phyloP scores from a whole-genome alignment of 1,140 invertebrate species.

The Bactericera cockerelli region DNA sequence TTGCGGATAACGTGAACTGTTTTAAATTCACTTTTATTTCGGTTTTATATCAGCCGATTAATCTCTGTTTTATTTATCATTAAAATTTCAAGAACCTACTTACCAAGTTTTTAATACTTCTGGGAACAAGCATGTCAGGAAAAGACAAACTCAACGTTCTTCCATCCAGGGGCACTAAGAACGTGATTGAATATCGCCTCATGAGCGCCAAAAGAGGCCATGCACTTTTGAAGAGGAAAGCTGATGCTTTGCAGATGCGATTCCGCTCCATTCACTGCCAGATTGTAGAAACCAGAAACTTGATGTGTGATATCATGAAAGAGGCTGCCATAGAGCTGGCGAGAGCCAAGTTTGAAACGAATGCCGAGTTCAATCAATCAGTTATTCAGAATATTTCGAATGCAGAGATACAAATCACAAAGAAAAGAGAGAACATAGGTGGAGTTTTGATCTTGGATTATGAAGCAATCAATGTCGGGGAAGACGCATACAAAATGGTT shows the following conservation, averaged over 20 bases:
- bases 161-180: slow-evolving; percentile 6
- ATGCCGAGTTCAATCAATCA: slow-evolving; percentile 48
- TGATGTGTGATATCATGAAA: slow-evolving; percentile 59
- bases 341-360: slow-evolving; percentile 51
- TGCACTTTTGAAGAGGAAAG: slow-evolving; percentile 55
- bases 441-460: slow-evolving; percentile 52
- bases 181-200: not conserved
- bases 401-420: slow-evolving; percentile 48
- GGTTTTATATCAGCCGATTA: too few species aligned
- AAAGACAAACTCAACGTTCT: too few species aligned
- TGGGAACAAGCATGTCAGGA: too few species aligned
- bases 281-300: slow-evolving; percentile 51
- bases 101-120: too few species aligned
- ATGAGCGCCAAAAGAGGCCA: slow-evolving; percentile 47
- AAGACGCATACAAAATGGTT: slow-evolving; percentile 48
- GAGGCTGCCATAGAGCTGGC: slow-evolving; percentile 55
- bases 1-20: too few species aligned
- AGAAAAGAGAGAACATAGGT: slow-evolving; percentile 54
- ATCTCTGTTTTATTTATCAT: too few species aligned
- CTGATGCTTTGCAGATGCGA: slow-evolving; percentile 49
- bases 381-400: slow-evolving; percentile 34
- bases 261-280: slow-evolving; percentile 47
- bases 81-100: too few species aligned
- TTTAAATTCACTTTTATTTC: too few species aligned
- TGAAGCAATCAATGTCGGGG: slow-evolving; percentile 45